Percentiles rank a stretch among this genome's conserved stretches.
phyloP scores from a whole-genome alignment of 1,140 invertebrate genomes.

The Camponotus pennsylvanicus region DNA sequence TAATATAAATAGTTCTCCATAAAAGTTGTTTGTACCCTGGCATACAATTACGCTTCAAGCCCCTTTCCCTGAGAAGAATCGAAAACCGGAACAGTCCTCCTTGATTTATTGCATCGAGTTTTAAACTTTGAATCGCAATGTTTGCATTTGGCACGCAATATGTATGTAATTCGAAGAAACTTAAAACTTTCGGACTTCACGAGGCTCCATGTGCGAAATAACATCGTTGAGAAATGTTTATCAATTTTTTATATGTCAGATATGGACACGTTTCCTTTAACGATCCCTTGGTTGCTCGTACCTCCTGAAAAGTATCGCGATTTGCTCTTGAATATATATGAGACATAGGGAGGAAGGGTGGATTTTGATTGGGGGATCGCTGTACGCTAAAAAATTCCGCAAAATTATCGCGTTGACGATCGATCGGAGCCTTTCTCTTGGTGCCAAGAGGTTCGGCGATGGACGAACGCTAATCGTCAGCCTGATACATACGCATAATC shows the following conservation, averaged over 20 bases:
- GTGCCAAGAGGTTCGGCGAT: background rate
- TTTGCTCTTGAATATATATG: background rate
- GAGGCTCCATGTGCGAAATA: background rate
- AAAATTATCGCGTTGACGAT: background rate
- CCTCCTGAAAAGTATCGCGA: background rate
- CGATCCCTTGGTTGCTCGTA: too few species aligned
- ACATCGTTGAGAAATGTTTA: background rate
- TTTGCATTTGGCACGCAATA: background rate
- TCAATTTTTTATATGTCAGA: background rate
- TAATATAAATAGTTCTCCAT: background rate
- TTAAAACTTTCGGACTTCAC: background rate
- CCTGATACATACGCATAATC: constrained; percentile 56
- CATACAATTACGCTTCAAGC: background rate
- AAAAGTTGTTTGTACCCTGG: constrained; percentile 17
- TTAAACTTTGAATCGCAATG: constrained; percentile 5
- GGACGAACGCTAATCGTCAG: background rate
- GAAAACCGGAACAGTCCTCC: background rate
- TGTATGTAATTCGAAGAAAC: background rate
- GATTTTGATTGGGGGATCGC: too few species aligned
- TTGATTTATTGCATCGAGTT: constrained; percentile 23
- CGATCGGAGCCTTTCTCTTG: background rate
- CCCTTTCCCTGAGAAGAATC: background rate
- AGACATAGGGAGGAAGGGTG: background rate
- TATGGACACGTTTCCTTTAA: background rate
- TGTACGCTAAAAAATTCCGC: background rate